A percentile compares a stretch with the other conserved stretches of the same genome.
These are phyloP conservation scores for Penaeus indicus DNA, from an alignment of 1,140 invertebrate species.

Conservation along the genomic window DNA sequence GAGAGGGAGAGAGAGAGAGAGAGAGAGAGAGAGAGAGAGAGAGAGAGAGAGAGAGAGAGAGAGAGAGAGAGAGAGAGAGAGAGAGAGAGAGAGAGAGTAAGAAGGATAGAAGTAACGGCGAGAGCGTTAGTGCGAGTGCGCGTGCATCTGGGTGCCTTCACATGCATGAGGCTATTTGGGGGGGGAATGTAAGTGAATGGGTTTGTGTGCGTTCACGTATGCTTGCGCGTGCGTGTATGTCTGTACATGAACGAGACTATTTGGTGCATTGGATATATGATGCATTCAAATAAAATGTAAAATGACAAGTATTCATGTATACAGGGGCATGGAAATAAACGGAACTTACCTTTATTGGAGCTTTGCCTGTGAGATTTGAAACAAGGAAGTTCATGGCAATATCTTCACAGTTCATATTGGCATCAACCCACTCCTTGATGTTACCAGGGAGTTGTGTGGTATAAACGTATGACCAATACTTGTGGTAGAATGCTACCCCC, in stretches of 20 bases:
- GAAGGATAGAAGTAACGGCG: neutral
- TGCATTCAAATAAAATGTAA: neutral
- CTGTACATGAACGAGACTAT: neutral
- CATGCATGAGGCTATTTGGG: neutral
- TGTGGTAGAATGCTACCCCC: conserved; percentile 94
- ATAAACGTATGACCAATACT: conserved; percentile 83
- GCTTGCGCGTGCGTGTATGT: no score
- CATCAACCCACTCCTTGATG: conserved; percentile 87
- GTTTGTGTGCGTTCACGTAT: no score
- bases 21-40: neutral
- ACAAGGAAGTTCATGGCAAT: conserved; percentile 96
- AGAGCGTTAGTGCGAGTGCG: neutral
- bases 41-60: neutral
- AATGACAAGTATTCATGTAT: conserved; percentile 10
- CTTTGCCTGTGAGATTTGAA: conserved; percentile 90
- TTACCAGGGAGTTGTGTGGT: conserved; percentile 79
- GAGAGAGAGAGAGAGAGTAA: neutral
- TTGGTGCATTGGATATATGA: neutral
- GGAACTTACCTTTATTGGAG: conserved; percentile 86
- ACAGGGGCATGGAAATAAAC: neutral
- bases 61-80: neutral
- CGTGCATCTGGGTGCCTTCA: no score
- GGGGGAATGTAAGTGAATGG: neutral
- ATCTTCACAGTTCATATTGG: conserved; percentile 95
- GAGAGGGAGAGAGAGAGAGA: neutral